A percentile compares a stretch with the other conserved stretches of the same genome.
Evolutionary conservation across 1,140 invertebrate genomes (phyloP).

Genomic region (Drosophila melanica): DNA sequence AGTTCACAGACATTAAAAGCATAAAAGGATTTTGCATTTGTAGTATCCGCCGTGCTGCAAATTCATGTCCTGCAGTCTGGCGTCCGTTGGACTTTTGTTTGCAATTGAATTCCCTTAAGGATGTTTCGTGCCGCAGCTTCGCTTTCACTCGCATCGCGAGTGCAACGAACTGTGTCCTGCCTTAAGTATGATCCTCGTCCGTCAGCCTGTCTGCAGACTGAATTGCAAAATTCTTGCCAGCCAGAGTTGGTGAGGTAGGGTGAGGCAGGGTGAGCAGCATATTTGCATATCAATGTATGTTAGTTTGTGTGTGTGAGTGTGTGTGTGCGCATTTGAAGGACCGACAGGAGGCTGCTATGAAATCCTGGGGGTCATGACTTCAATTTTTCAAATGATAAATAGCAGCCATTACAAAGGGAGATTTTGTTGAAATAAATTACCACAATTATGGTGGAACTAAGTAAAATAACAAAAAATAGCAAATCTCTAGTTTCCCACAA

Average conservation of each 20-base stretch:
- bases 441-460: slow-evolving; percentile 23
- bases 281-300: slow-evolving; percentile 17
- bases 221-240: slow-evolving; percentile 24
- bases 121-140: slow-evolving; percentile 28
- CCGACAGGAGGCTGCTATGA: slow-evolving; percentile 5
- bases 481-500: slow-evolving; percentile 56
- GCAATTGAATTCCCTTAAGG: slow-evolving; percentile 49
- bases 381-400: slow-evolving; percentile 46
- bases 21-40: slow-evolving; percentile 43
- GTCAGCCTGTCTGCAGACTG: slow-evolving; percentile 43
- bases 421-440: slow-evolving; percentile 27
- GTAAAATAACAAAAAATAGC: background rate
- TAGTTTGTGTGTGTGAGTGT: background rate
- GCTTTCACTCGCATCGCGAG: slow-evolving; percentile 39
- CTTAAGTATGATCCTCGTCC: slow-evolving; percentile 28
- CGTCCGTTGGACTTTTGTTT: slow-evolving; percentile 64
- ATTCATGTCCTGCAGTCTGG: slow-evolving; percentile 42
- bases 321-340: slow-evolving; percentile 54
- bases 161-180: slow-evolving; percentile 69
- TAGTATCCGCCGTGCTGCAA: slow-evolving; percentile 38
- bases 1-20: slow-evolving; percentile 71
- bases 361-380: slow-evolving; percentile 72
- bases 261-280: background rate
- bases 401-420: background rate
- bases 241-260: background rate